Percentiles rank a stretch among this genome's conserved stretches.
Conservation (phyloP, 1,140 invertebrate genomes). For the Atta cephalotes region DNA sequence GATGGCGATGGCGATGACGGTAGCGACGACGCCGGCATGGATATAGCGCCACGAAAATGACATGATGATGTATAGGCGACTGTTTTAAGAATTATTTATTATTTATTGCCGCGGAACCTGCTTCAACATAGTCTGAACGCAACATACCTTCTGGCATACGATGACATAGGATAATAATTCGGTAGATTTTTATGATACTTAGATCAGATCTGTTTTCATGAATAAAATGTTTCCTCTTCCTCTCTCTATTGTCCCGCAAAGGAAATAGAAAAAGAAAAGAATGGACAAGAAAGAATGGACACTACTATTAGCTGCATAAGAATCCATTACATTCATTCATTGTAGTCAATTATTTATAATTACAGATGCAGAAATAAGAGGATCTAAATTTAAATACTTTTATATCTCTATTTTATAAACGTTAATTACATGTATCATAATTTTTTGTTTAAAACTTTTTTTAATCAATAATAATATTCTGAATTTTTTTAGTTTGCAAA, state of each 20-base stretch:
- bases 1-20: constrained; percentile 4
- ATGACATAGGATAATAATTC: constrained; percentile 47
- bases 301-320: too few relatives aligned
- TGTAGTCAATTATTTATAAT: neutral
- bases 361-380: neutral
- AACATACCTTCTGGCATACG: constrained; percentile 34
- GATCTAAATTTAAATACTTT: neutral
- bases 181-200: constrained; percentile 42
- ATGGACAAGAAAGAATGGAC: neutral
- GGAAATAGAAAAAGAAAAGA: neutral
- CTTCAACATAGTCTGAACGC: constrained; percentile 40
- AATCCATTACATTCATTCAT: neutral
- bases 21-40: constrained; percentile 42
- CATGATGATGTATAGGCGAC: constrained; percentile 85
- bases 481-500: neutral
- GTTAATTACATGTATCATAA: neutral
- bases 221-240: constrained; percentile 9
- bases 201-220: neutral
- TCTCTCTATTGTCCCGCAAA: neutral
- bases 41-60: constrained; percentile 82
- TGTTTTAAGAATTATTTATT: constrained; percentile 86
- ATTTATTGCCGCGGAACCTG: constrained; percentile 80
- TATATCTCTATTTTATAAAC: neutral
- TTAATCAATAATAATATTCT: neutral
- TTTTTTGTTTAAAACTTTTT: neutral